Percentiles rank a stretch among this genome's conserved stretches.
Conservation (phyloP, 2,888 invertebrate genomes). For the Folsomia candida region DNA sequence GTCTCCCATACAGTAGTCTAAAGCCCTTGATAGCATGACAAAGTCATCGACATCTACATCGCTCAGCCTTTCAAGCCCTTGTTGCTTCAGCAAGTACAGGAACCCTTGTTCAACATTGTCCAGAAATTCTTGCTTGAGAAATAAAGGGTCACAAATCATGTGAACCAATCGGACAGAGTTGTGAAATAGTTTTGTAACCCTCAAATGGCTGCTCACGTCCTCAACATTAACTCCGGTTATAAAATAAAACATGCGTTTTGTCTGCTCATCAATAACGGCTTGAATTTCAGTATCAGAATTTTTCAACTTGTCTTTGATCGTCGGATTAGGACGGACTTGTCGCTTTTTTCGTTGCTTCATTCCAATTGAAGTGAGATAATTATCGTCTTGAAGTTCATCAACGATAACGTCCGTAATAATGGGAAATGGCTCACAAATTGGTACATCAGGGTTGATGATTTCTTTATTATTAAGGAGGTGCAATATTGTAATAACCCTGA, state of each 20-base stretch:
- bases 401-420: too few relatives aligned
- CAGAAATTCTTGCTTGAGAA: constrained; percentile 29
- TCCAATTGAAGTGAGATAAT: not conserved
- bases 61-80: constrained; percentile 30
- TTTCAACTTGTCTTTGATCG: constrained; percentile 3
- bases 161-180: constrained; percentile 28
- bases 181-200: constrained; percentile 26
- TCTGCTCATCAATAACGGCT: constrained; percentile 33
- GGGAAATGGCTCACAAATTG: too few relatives aligned
- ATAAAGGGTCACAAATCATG: constrained; percentile 38
- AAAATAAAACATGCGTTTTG: constrained; percentile 41
- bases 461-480: too few relatives aligned
- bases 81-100: constrained; percentile 39
- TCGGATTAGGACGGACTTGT: constrained; percentile 11
- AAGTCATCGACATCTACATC: constrained; percentile 29
- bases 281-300: constrained; percentile 14
- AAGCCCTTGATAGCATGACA: constrained; percentile 9
- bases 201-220: constrained; percentile 31
- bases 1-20: constrained; percentile 25
- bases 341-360: not conserved
- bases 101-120: constrained; percentile 33
- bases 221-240: constrained; percentile 34
- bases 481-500: too few relatives aligned
- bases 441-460: too few relatives aligned
- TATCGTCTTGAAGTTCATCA: too few relatives aligned